A percentile compares a stretch with the other conserved stretches of the same genome.
Evolutionary conservation across 2,113 vertebrate species (phyloP).

Genomic region (Tretioscincus oriximinensis): DNA sequence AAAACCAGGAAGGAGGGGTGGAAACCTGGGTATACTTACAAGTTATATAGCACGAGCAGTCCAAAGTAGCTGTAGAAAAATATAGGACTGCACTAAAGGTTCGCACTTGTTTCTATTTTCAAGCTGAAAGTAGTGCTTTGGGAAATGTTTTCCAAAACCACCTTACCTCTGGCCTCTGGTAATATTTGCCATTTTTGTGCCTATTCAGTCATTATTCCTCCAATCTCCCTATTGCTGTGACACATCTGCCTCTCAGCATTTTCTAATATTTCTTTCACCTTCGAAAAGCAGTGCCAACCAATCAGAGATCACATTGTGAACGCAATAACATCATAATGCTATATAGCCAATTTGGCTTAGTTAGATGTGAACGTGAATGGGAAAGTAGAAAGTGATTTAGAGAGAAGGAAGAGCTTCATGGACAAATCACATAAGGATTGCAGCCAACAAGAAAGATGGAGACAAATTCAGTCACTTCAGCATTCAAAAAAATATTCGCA

Average conservation of each 20-base stretch:
- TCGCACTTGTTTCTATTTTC: conserved; percentile 37
- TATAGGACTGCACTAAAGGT: conserved; percentile 53
- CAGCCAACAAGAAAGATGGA: neutral
- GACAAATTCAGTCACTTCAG: neutral
- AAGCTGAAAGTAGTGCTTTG: neutral
- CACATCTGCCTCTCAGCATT: neutral
- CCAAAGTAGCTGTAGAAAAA: conserved; percentile 69
- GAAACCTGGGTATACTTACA: conserved; percentile 56
- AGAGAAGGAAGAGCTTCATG: neutral
- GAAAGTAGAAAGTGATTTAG: neutral
- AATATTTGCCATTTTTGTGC: neutral
- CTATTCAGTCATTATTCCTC: neutral
- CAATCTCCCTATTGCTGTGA: neutral
- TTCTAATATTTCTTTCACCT: neutral
- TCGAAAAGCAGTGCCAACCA: neutral
- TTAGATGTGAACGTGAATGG: neutral
- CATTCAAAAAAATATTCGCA: neutral
- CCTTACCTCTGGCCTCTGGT: neutral
- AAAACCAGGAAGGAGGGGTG: conserved; percentile 54
- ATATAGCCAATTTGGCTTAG: neutral
- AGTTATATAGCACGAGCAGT: conserved; percentile 76
- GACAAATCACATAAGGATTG: neutral
- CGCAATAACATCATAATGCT: neutral
- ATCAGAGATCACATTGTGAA: neutral
- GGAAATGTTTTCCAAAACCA: neutral